Evolutionary conservation across 2,888 invertebrate genomes (phyloP).

Genomic region (Suillia variegata): DNA sequence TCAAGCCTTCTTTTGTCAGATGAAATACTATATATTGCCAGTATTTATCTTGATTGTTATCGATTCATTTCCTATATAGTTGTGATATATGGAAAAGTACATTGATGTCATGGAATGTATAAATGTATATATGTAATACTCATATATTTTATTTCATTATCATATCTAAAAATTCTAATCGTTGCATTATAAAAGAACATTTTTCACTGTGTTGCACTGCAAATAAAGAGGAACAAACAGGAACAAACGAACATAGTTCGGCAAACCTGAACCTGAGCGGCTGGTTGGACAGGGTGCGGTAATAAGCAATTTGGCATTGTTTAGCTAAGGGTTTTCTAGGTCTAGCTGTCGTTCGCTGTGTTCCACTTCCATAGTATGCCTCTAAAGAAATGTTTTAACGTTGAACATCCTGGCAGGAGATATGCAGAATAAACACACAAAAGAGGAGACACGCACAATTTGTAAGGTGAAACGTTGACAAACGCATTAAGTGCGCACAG

Average conservation of each 20-base stretch:
- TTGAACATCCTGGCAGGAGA: constrained; percentile 28
- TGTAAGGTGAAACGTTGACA: constrained; percentile 4
- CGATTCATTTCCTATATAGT: too few relatives aligned
- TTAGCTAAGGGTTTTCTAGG: background rate
- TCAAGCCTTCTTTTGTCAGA: too few relatives aligned
- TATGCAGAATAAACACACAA: constrained; percentile 25
- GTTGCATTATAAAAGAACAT: too few relatives aligned
- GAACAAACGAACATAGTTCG: background rate
- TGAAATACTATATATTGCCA: too few relatives aligned
- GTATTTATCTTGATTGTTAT: too few relatives aligned
- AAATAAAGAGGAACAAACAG: constrained; percentile 3
- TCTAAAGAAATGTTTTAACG: too few relatives aligned
- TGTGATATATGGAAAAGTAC: too few relatives aligned
- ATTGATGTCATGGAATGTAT: too few relatives aligned
- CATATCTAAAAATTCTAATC: too few relatives aligned
- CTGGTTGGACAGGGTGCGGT: background rate
- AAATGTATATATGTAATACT: too few relatives aligned
- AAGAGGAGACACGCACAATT: constrained; percentile 33
- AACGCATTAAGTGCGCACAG: background rate
- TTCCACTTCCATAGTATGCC: too few relatives aligned
- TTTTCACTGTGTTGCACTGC: background rate
- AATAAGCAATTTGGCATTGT: constrained; percentile 6
- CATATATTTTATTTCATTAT: too few relatives aligned
- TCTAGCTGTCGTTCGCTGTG: background rate
- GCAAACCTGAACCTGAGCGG: background rate